Percentiles rank a stretch among this genome's conserved stretches.
These are phyloP conservation scores for Rotaria macrura DNA, from an alignment of 2,888 invertebrate species.

Conservation along the genomic window DNA sequence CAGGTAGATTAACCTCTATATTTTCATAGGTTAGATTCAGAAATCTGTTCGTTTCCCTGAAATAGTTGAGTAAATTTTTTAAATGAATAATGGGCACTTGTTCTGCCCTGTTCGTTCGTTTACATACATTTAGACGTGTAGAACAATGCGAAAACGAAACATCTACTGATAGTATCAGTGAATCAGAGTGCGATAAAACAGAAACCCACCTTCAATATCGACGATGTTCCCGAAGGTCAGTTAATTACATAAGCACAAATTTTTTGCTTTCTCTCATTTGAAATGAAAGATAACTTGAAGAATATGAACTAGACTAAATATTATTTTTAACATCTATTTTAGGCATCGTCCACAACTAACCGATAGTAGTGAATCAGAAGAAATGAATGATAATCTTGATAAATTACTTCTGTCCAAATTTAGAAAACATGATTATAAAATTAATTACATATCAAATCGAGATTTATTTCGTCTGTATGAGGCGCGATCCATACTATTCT, in stretches of 20 bases:
- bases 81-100: no score
- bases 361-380: background rate
- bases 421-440: background rate
- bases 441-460: background rate
- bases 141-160: background rate
- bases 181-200: background rate
- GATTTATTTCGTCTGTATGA: background rate
- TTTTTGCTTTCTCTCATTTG: no score
- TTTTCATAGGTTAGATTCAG: background rate
- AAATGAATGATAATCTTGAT: background rate
- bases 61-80: no score
- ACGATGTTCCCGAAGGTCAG: background rate
- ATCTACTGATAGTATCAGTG: background rate
- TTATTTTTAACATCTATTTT: background rate
- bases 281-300: no score
- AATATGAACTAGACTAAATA: no score
- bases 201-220: background rate
- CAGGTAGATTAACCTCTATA: background rate
- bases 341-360: background rate
- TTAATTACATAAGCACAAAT: background rate
- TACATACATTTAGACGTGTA: background rate
- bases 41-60: background rate
- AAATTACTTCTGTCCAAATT: background rate
- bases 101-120: background rate
- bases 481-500: background rate